Evolutionary conservation across 2,797 vertebrate species (phyloP).

Genomic region (Numenius phaeopus): DNA sequence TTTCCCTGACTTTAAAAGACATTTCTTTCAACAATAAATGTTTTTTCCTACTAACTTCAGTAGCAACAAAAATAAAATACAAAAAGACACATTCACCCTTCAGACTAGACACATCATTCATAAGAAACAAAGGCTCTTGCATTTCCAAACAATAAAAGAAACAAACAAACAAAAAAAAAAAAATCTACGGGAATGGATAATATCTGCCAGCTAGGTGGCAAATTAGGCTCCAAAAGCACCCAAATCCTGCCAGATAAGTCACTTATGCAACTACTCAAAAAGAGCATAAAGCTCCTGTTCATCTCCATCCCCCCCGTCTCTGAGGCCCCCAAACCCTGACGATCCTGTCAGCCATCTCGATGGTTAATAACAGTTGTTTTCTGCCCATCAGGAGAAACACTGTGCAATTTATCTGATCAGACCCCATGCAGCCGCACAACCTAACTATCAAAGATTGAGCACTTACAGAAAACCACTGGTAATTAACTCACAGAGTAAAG

Average conservation of each 20-base stretch:
- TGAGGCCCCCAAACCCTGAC: neutral
- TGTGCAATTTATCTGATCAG: neutral
- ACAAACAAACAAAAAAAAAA: neutral
- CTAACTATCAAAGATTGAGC: neutral
- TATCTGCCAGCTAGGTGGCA: neutral
- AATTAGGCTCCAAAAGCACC: neutral
- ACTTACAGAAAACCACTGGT: neutral
- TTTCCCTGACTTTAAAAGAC: neutral
- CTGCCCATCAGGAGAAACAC: fast-evolving
- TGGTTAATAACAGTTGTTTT: neutral
- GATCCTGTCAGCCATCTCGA: neutral
- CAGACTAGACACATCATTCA: neutral
- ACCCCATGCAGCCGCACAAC: neutral
- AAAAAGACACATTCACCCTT: neutral
- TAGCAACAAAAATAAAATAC: neutral
- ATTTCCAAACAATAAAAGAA: neutral
- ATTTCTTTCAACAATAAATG: neutral
- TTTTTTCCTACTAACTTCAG: neutral
- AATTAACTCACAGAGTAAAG: neutral
- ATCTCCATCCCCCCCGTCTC: neutral
- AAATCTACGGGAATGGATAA: neutral
- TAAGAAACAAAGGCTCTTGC: neutral
- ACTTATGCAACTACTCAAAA: neutral
- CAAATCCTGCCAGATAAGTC: neutral
- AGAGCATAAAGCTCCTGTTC: neutral